These are phyloP conservation scores for Dryomyza anilis DNA, from an alignment of 2,888 invertebrate species.

Conservation along the genomic window DNA sequence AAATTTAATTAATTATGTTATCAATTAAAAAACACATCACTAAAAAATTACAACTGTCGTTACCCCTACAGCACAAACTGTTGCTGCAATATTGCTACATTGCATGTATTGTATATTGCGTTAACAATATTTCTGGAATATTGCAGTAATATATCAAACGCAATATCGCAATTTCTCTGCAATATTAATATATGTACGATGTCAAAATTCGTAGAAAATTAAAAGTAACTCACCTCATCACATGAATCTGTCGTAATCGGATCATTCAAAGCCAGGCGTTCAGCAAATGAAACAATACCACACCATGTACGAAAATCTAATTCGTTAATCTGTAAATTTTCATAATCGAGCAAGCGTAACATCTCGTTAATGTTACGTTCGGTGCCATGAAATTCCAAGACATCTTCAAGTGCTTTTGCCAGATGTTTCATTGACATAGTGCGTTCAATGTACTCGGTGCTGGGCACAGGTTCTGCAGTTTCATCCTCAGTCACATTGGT, in stretches of 20 bases:
- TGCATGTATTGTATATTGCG: too few relatives aligned
- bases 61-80: too few relatives aligned
- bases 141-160: too few relatives aligned
- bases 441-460: slow-evolving; percentile 48
- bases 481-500: slow-evolving; percentile 2
- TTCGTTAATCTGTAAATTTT: slow-evolving; percentile 48
- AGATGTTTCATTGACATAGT: slow-evolving; percentile 48
- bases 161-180: too few relatives aligned
- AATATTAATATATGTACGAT: too few relatives aligned
- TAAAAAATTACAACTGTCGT: not conserved
- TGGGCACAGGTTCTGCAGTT: slow-evolving; percentile 35
- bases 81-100: too few relatives aligned
- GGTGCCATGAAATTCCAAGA: slow-evolving; percentile 58
- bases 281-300: slow-evolving; percentile 77
- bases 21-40: not conserved
- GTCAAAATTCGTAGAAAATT: too few relatives aligned
- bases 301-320: slow-evolving; percentile 77
- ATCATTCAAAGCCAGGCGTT: slow-evolving; percentile 63
- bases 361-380: slow-evolving; percentile 51
- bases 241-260: slow-evolving; percentile 69
- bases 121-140: too few relatives aligned
- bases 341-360: slow-evolving; percentile 45
- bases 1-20: too few relatives aligned
- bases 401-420: slow-evolving; percentile 60
- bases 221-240: slow-evolving; percentile 67